Evolutionary conservation across 2,888 invertebrate genomes (phyloP).

Genomic region (Cataglyphis cursor): DNA sequence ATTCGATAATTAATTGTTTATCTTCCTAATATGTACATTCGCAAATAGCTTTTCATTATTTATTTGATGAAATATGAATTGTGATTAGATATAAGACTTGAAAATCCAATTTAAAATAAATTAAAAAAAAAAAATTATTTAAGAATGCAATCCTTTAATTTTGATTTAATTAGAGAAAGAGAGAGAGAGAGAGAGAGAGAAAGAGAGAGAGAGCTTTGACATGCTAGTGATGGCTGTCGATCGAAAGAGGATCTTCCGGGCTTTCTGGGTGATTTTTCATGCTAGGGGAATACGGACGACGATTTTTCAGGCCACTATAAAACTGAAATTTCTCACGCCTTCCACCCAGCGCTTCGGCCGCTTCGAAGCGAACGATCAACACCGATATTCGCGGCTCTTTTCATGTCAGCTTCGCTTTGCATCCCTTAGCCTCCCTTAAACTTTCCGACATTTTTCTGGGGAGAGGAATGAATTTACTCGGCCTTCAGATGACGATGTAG

Average conservation of each 20-base stretch:
- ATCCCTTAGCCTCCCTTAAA: constrained; percentile 42
- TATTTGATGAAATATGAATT: constrained; percentile 27
- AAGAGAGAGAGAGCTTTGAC: background rate
- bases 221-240: constrained; percentile 64
- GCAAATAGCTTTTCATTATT: constrained; percentile 32
- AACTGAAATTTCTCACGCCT: constrained; percentile 82
- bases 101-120: constrained; percentile 19
- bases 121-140: background rate
- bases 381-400: constrained; percentile 57
- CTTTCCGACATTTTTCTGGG: constrained; percentile 45
- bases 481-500: constrained; percentile 19
- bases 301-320: constrained; percentile 81
- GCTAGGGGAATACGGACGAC: constrained; percentile 73
- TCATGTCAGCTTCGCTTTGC: constrained; percentile 60
- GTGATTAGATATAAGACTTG: background rate
- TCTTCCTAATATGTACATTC: background rate
- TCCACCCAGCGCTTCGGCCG: constrained; percentile 58
- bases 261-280: constrained; percentile 81
- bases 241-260: constrained; percentile 67
- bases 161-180: constrained; percentile 17
- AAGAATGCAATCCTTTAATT: constrained; percentile 40
- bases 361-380: constrained; percentile 35
- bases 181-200: background rate
- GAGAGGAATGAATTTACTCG: constrained; percentile 38
- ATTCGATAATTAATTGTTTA: constrained; percentile 39